phyloP scores from a whole-genome alignment of 2,113 vertebrate species.

The Dasyprocta punctata region DNA sequence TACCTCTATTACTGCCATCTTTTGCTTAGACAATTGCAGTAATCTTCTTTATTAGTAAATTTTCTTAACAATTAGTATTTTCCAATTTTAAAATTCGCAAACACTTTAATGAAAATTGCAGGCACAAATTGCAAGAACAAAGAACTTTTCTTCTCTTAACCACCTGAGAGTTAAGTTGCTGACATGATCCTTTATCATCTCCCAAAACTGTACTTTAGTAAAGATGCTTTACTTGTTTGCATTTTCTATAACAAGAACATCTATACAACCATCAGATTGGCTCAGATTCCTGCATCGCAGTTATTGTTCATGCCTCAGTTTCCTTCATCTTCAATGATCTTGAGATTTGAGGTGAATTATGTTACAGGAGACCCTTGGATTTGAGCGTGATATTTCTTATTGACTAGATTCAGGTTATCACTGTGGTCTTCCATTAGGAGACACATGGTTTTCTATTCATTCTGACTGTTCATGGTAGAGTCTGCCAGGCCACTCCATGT shows the following conservation, averaged over 20 bases:
- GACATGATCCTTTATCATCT: neutral
- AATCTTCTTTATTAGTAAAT: neutral
- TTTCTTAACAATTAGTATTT: neutral
- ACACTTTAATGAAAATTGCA: neutral
- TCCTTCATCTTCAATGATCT: neutral
- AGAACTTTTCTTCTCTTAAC: neutral
- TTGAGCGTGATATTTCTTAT: neutral
- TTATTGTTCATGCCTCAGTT: neutral
- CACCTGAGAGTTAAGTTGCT: neutral
- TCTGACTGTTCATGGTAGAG: neutral
- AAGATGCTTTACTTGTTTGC: neutral
- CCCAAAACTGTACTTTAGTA: neutral
- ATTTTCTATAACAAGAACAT: neutral
- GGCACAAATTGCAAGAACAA: neutral
- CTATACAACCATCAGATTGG: neutral
- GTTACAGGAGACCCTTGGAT: neutral
- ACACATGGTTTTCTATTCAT: neutral
- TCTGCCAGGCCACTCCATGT: neutral
- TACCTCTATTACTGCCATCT: neutral
- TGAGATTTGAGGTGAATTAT: neutral
- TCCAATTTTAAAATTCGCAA: neutral
- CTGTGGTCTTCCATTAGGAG: neutral
- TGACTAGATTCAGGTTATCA: neutral
- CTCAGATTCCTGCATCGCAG: neutral
- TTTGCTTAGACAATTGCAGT: neutral